These are phyloP conservation scores for Pemphredon lugubris DNA, from an alignment of 2,888 invertebrate genomes.

Conservation along the genomic window DNA sequence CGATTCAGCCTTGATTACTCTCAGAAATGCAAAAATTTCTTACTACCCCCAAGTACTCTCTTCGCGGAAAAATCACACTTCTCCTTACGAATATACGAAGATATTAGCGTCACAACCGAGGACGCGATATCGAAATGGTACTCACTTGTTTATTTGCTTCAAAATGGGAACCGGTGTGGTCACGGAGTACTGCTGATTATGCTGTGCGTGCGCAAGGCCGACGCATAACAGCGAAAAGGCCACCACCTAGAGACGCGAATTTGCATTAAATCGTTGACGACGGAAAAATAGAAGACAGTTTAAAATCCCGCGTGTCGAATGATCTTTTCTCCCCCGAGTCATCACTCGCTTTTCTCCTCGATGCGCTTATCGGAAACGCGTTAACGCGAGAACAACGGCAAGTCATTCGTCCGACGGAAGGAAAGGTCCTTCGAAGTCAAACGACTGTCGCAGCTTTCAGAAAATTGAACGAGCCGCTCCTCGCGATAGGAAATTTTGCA, in stretches of 20 bases:
- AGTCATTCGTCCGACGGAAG: neutral
- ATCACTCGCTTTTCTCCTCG: neutral
- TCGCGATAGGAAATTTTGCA: neutral
- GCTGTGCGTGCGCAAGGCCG: conserved; percentile 70
- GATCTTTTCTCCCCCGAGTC: neutral
- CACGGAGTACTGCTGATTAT: conserved; percentile 74
- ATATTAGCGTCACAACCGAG: too few relatives aligned
- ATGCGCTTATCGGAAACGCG: neutral
- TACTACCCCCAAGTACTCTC: too few relatives aligned
- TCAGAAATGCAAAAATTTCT: too few relatives aligned
- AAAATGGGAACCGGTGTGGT: conserved; percentile 89
- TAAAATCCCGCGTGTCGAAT: conserved; percentile 4
- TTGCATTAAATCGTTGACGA: conserved; percentile 52
- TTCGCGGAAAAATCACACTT: too few relatives aligned
- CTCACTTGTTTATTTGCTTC: conserved; percentile 90
- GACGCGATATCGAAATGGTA: conserved; percentile 17
- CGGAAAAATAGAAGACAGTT: conserved; percentile 22
- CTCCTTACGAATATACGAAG: too few relatives aligned
- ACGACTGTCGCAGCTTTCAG: neutral
- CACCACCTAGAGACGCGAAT: conserved; percentile 67
- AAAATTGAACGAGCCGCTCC: too few relatives aligned
- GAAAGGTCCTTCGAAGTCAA: neutral
- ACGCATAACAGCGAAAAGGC: conserved; percentile 63
- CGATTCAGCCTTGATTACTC: too few relatives aligned
- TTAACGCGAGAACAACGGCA: neutral